Percentiles rank a stretch among this genome's conserved stretches.
Conservation (phyloP, 2,113 vertebrate species). For the Callocephalon fimbriatum region DNA sequence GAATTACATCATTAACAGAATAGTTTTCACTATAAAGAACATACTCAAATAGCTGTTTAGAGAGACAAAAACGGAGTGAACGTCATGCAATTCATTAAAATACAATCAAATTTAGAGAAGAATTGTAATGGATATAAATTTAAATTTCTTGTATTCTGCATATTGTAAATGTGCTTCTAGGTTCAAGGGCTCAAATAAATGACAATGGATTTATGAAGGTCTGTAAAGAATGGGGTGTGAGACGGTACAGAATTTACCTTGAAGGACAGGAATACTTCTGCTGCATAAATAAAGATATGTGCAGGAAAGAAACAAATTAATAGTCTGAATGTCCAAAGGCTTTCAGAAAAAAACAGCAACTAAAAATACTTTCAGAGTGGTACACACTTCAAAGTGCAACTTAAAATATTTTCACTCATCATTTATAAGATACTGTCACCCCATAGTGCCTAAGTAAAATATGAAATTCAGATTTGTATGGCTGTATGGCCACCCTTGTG, state of each 20-base stretch:
- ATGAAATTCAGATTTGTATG: neutral
- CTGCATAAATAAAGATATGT: conserved; percentile 58
- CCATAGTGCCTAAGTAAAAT: neutral
- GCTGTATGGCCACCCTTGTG: neutral
- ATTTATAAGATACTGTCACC: neutral
- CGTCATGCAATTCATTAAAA: neutral
- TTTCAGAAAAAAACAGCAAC: neutral
- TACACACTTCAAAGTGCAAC: neutral
- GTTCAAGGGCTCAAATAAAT: neutral
- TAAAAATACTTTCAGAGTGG: neutral
- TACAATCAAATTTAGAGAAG: neutral
- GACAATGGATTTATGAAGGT: conserved; percentile 38
- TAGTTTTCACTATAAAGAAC: neutral
- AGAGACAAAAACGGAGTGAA: neutral
- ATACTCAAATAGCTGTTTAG: neutral
- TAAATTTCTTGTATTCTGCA: neutral
- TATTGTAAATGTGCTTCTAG: neutral
- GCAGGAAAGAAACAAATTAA: conserved; percentile 63
- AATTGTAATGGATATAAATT: neutral
- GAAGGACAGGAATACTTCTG: conserved; percentile 60
- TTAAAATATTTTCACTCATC: neutral
- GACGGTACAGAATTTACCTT: conserved; percentile 58
- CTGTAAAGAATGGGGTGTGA: conserved; percentile 29
- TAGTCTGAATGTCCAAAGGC: conserved; percentile 3
- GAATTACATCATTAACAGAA: neutral